Conservation (phyloP, 2,888 invertebrate species). For the Apotomis betuletana region DNA sequence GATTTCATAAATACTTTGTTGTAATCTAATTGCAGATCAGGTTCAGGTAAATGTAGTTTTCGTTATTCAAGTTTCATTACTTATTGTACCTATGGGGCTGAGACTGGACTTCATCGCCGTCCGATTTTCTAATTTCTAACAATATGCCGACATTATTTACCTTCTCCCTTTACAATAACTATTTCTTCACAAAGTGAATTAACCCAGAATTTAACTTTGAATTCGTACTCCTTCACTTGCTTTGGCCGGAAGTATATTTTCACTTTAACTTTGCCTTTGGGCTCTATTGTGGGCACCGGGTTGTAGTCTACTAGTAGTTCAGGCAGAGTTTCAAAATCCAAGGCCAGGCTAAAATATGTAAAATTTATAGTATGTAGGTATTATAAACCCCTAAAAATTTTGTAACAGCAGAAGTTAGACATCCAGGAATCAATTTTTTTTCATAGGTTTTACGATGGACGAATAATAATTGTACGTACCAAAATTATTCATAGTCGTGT, state of each 20-base stretch:
- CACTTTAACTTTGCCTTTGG: slow-evolving; percentile 70
- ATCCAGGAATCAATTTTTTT: no score
- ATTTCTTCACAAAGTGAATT: slow-evolving; percentile 80
- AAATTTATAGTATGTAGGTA: no score
- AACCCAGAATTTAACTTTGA: slow-evolving; percentile 79
- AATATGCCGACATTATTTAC: slow-evolving; percentile 51
- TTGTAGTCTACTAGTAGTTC: slow-evolving; percentile 79
- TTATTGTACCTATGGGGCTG: no score
- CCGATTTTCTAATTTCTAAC: background rate
- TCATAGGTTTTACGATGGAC: no score
- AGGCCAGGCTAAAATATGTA: slow-evolving; percentile 75
- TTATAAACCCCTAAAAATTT: no score
- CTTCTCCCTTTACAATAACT: slow-evolving; percentile 82
- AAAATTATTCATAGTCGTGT: background rate
- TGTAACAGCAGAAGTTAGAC: no score
- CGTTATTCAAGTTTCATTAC: no score
- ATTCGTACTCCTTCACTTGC: slow-evolving; percentile 76
- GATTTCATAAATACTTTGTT: no score
- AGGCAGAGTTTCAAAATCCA: slow-evolving; percentile 73
- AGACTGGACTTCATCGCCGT: background rate
- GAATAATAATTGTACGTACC: no score
- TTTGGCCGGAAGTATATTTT: slow-evolving; percentile 83
- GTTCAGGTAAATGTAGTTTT: no score
- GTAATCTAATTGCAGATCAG: no score
- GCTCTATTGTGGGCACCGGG: slow-evolving; percentile 65